Evolutionary conservation across 2,113 vertebrate species (phyloP).

Genomic region (Lethenteron camtschaticum): DNA sequence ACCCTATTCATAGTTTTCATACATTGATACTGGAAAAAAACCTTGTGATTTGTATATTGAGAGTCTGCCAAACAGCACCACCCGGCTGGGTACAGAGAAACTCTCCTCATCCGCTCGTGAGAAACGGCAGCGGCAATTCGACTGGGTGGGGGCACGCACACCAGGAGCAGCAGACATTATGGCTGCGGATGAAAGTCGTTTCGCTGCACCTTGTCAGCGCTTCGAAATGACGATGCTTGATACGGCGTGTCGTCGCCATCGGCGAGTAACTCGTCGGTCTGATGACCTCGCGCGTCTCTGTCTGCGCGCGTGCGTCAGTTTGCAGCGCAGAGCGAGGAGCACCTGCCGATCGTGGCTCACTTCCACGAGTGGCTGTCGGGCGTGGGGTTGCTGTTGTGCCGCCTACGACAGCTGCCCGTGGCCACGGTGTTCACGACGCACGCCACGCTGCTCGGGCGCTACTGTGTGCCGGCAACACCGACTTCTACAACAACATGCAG

Average conservation of each 20-base stretch:
- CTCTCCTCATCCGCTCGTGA: too few species aligned
- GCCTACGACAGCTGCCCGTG: constrained; percentile 46
- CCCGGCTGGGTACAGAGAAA: too few species aligned
- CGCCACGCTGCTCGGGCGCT: constrained; percentile 67
- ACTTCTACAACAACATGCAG: constrained; percentile 86
- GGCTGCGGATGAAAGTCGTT: too few species aligned
- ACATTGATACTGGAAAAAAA: too few species aligned
- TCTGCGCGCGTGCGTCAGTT: constrained; percentile 36
- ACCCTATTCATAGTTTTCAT: too few species aligned
- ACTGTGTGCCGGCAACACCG: constrained; percentile 72
- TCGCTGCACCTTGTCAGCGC: too few species aligned
- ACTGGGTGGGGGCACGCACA: too few species aligned
- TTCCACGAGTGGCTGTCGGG: constrained; percentile 95
- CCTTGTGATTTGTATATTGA: too few species aligned
- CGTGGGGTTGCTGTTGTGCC: constrained; percentile 47
- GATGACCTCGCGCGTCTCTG: constrained; percentile 7
- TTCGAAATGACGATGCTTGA: too few species aligned
- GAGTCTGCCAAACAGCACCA: too few species aligned
- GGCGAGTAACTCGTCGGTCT: background rate
- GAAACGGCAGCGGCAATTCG: too few species aligned
- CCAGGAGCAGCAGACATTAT: too few species aligned
- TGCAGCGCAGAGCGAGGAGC: constrained; percentile 18
- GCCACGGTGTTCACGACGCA: constrained; percentile 86
- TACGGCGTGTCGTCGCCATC: background rate
- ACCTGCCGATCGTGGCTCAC: constrained; percentile 42